phyloP scores from a whole-genome alignment of 2,113 vertebrate genomes.

The Gnathonemus longibarbis region DNA sequence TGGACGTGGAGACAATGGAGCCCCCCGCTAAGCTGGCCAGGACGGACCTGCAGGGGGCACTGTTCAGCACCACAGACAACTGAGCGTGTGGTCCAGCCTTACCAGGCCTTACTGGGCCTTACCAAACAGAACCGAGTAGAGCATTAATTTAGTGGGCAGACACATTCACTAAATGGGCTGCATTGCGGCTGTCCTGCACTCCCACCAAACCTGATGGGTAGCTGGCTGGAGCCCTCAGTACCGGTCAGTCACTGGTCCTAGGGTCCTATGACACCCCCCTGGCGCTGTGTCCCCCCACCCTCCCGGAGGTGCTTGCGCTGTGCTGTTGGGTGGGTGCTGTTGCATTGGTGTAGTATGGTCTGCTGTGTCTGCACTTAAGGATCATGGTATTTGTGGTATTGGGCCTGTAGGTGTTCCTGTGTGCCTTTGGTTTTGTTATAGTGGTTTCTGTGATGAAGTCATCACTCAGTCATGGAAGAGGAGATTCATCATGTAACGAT shows the following conservation, averaged over 20 bases:
- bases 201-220: background rate
- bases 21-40: constrained; percentile 78
- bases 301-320: background rate
- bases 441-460: background rate
- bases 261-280: background rate
- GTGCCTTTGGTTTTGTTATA: background rate
- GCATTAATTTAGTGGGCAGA: background rate
- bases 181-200: background rate
- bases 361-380: background rate
- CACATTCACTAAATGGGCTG: background rate
- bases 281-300: background rate
- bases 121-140: background rate
- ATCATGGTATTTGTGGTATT: background rate
- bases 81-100: constrained; percentile 32
- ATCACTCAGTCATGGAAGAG: background rate
- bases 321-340: background rate
- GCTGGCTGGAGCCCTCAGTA: background rate
- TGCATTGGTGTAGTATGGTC: background rate
- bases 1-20: constrained; percentile 73
- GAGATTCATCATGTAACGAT: background rate
- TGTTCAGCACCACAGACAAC: constrained; percentile 59
- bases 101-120: no score
- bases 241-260: background rate
- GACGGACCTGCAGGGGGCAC: constrained; percentile 63
- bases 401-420: background rate